Conservation (phyloP, 2,113 vertebrate species). For the Pelecanus crispus region DNA sequence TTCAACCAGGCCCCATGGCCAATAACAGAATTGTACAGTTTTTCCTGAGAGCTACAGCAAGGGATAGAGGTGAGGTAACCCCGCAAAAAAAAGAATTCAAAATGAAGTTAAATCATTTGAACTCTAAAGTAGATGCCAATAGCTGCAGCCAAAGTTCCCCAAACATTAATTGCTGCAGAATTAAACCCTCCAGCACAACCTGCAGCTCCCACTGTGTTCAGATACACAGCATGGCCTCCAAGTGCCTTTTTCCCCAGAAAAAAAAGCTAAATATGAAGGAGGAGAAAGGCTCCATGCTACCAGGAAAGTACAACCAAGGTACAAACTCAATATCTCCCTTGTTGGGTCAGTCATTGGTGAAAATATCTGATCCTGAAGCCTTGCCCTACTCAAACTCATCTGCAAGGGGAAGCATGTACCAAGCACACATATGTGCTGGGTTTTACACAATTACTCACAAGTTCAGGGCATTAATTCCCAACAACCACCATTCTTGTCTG, state of each 20-base stretch:
- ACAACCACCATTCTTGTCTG: background rate
- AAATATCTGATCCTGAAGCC: background rate
- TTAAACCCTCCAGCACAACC: background rate
- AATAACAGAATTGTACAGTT: background rate
- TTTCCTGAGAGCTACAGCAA: background rate
- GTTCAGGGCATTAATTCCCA: background rate
- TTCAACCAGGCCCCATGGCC: background rate
- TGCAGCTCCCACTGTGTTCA: background rate
- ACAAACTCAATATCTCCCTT: background rate
- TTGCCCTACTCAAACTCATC: background rate
- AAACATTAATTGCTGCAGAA: background rate
- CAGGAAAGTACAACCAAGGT: background rate
- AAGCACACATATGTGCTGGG: accelerated
- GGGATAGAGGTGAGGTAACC: background rate
- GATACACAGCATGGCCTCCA: background rate
- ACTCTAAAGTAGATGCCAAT: background rate
- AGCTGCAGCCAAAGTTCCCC: background rate
- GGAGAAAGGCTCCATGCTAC: background rate
- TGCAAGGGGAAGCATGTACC: too few relatives aligned
- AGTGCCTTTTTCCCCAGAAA: background rate
- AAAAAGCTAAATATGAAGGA: background rate
- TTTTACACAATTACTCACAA: background rate
- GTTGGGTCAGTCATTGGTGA: background rate
- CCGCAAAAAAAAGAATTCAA: background rate
- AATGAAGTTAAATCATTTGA: background rate